Evolutionary conservation across 1,140 invertebrate genomes (phyloP), one percentile per base, ranked within the genome.

Genomic region (Lucilia sericata): DNA sequence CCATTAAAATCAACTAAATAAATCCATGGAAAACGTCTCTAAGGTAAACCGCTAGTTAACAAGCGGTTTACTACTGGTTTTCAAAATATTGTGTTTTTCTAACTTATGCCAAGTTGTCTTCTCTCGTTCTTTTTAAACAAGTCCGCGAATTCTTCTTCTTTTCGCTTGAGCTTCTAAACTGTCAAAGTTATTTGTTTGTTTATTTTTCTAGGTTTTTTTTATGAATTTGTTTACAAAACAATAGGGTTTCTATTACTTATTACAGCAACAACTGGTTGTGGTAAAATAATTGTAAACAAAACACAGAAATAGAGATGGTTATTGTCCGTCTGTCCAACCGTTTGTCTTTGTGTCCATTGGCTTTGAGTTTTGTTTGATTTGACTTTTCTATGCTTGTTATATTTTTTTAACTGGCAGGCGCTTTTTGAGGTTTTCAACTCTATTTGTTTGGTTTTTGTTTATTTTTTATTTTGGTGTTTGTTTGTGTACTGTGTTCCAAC

Each of bases 1-100:
- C 42, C 42, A 42, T 42, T 42, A 42, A 7, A 42, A 42, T 8
- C 42, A 42, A 42, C 42, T 42, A 10, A 42, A 7, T 42, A 42
- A 42, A 42, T 8, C 10, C 42, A 42, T 8, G 42, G 5, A 42
- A 42, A 60, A n/a, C 55, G 17, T n/a, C n/a, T 12, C 55, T 60
- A 60, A 60, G 55, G 55, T 60, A 60, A 60, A 60, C 55, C 17
- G 55, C 55, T 60, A n/a, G 55, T 60, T 60, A 60, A 30, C 25
- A 2, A 30, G n/a, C 25, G 3, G 3, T 30, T 30, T 8, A 60
- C 55, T 60, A 60, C 55, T 60, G 55, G 55, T 60, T 60, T 60
- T n/a, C 42, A 42, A 42, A 8, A 42, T 42, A 10, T 42, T 42
- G 42, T 42, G 5, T 42, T 3, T 10, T 42, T 7, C 42, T 42